Base-by-base conservation (phyloP, 2,888 invertebrate species). In the Parnassius orleans region DNA sequence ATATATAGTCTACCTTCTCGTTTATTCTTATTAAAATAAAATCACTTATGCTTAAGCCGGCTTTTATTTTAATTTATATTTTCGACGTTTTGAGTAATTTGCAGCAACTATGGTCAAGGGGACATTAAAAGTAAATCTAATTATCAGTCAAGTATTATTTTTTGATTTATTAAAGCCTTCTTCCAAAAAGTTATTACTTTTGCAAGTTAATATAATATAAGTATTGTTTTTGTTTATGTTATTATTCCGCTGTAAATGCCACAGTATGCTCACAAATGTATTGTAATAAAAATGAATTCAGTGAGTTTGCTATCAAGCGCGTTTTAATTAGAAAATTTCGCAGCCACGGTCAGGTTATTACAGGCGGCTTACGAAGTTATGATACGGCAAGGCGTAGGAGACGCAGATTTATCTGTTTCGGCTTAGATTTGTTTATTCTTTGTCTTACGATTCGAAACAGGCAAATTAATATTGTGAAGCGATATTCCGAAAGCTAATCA, bases 341-440 rank as follows among this genome's bases (percentile, higher is more conserved):
- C 63, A 70, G 67, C 73, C 73, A 69, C 74, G 73, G 75, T 72
- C 76, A 74, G 74, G 74, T 80, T 84, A 85, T 86, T 86, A 85
- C 80, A 81, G 79, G 74, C 79, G 79, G 82, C 79, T 87, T 83
- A 78, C 68, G 74, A 84, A 87, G 83, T 87, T 87, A 83, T 85
- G 81, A 85, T 80, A 78, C 77, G 67, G 71, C 71, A 73, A 64
- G 69, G 70, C 70, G 68, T 67, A 68, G 71, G 68, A 75, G 82
- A 85, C 84, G 72, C 68, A 72, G 82, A 87, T 83, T 84, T 84
- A 87, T 84, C 75, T 82, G 72, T 68, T 72, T 76, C 75, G 71
- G 72, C 73, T 80, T 74, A 77, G 78, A 81, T 83, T 84, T 81
- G 78, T 76, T 81, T 84, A 77, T 81, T 81, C 71, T 57, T 54